These are phyloP conservation scores for Drosophila eohydei DNA, from an alignment of 2,888 invertebrate genomes.

Conservation along the genomic window DNA sequence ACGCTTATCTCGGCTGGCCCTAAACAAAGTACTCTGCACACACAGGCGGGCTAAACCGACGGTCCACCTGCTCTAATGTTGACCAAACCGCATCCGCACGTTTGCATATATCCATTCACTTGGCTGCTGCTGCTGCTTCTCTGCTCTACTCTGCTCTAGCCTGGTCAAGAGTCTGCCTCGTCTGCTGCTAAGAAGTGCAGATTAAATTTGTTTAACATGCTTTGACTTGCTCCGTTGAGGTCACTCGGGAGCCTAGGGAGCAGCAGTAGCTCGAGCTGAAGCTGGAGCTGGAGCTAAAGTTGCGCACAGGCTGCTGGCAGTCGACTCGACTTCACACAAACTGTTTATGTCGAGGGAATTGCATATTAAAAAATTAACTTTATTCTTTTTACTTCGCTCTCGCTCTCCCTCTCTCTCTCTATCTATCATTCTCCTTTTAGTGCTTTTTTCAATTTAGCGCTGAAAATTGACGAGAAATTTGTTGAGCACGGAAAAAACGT, in stretches of 20 bases:
- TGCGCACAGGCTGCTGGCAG: background rate
- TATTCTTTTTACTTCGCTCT: conserved; percentile 36
- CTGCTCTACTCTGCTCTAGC: background rate
- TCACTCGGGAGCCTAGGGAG: conserved; percentile 33
- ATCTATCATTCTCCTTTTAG: conserved; percentile 3
- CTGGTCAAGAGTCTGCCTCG: conserved; percentile 47
- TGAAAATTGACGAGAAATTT: conserved; percentile 71
- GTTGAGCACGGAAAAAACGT: background rate
- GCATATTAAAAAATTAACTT: conserved; percentile 80
- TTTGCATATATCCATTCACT: conserved; percentile 35
- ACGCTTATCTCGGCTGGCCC: conserved; percentile 61
- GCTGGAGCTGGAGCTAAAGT: conserved; percentile 1
- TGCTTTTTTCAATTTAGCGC: conserved; percentile 53
- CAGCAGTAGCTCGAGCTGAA: background rate
- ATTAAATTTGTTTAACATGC: conserved; percentile 80
- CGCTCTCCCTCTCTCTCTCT: conserved; percentile 6
- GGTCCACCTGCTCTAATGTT: background rate
- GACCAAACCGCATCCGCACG: conserved; percentile 63
- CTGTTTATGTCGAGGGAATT: conserved; percentile 59
- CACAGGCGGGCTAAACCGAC: conserved; percentile 1
- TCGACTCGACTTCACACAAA: conserved; percentile 17
- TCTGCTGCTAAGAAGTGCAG: conserved; percentile 75
- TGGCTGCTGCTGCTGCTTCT: conserved; percentile 4
- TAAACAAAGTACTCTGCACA: conserved; percentile 59
- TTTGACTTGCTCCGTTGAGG: conserved; percentile 65